Base-by-base conservation (phyloP, 2,888 invertebrate species). In the Polyploca ridens region DNA sequence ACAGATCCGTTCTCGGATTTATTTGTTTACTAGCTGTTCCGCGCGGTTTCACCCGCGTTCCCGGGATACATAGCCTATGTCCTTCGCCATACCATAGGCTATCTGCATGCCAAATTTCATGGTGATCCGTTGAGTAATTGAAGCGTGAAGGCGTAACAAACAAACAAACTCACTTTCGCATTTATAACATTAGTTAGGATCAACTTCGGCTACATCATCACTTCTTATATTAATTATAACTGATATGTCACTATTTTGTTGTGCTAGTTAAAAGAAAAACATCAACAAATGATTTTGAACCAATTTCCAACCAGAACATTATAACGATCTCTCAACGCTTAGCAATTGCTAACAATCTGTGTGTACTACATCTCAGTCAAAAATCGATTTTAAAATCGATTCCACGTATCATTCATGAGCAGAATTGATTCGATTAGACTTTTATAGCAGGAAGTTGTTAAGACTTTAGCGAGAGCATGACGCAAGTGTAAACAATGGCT, bases 401-500 rank as follows among this genome's bases (percentile, higher is more conserved):
- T 60, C 60, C 8, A 11, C 38, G 41, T 60, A 60, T 60, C 49
- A 49, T 49, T 49, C 49, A 8, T 49, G 16, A 49, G 49, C 16
- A 49, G 49, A 49, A 49, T 49, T 49, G 49, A 16, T 49, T 49
- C 38, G 60, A 60, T 60, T 60, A 16, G 16, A 49, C 16, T 60
- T 60, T 60, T 38, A 60, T 38, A 19, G 38, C 60, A 60, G 60
- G 60, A 60, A 60, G 60, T 60, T 62, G 57, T 33, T 63, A 59
- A 73, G 72, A 69, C 69, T 72, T 69, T 65, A 63, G 58, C 67
- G 69, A 73, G 62, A 63, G 66, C 64, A 68, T 87, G 86, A 88
- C 87, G 87, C 78, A 84, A 81, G 71, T 66, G 35, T 62, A 76
- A 74, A 88, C 87, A 88, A 88, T 88, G 69, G 81, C 68, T 13